Evolutionary conservation across 2,113 vertebrate genomes (phyloP).

Genomic region (Nothobranchius kuhntae): DNA sequence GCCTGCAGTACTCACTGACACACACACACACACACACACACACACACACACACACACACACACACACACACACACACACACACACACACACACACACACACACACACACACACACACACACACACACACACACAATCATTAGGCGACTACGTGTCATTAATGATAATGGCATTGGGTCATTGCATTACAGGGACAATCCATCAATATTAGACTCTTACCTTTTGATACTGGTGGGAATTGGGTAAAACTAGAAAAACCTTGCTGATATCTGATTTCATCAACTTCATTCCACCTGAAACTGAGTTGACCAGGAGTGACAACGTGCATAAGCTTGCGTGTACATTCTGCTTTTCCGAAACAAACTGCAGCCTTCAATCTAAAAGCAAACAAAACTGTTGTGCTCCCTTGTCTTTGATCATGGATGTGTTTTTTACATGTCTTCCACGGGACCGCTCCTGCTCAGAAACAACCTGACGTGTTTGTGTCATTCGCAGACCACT

Average conservation of each 20-base stretch:
- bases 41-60: constrained; percentile 19
- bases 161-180: constrained; percentile 56
- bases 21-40: constrained; percentile 18
- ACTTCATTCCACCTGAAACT: constrained; percentile 21
- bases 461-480: too few species aligned
- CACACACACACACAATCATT: constrained; percentile 42
- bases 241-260: constrained; percentile 3
- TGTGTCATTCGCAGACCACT: too few species aligned
- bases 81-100: constrained; percentile 15
- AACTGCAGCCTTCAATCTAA: constrained; percentile 43
- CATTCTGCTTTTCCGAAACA: constrained; percentile 35
- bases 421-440: too few species aligned
- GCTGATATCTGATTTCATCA: constrained; percentile 22
- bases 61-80: constrained; percentile 21
- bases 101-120: constrained; percentile 18
- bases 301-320: constrained; percentile 18
- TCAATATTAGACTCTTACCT: constrained; percentile 31
- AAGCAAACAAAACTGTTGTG: constrained; percentile 32
- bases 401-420: constrained; percentile 17
- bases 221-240: constrained; percentile 3
- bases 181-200: constrained; percentile 51
- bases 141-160: constrained; percentile 57
- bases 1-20: constrained; percentile 55
- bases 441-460: too few species aligned
- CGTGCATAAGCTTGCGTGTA: too few species aligned